Evolutionary conservation across 2,888 invertebrate genomes (phyloP).

Genomic region (Cynaeus angustus): DNA sequence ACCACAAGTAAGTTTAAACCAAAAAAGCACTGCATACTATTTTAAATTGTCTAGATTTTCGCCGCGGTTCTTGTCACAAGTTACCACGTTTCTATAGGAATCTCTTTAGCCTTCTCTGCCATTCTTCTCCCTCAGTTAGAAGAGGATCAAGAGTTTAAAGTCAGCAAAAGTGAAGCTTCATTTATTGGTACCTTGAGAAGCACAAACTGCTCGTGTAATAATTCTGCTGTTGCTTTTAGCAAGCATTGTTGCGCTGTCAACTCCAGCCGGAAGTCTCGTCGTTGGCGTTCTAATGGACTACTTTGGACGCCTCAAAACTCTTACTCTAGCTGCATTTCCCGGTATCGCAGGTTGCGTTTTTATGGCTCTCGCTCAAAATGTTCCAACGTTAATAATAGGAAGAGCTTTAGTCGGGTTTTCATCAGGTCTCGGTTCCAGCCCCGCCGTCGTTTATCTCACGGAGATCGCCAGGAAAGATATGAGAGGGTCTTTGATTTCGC

Average conservation of each 20-base stretch:
- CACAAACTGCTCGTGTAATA: not conserved
- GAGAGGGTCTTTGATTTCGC: constrained; percentile 74
- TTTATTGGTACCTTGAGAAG: constrained; percentile 75
- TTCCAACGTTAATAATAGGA: constrained; percentile 72
- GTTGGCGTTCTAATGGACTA: constrained; percentile 74
- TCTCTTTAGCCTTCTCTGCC: constrained; percentile 76
- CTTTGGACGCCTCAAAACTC: constrained; percentile 73
- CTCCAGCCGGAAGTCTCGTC: constrained; percentile 73
- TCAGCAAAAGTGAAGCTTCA: constrained; percentile 70
- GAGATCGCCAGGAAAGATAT: constrained; percentile 75
- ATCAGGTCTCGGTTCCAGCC: constrained; percentile 74
- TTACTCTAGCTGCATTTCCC: constrained; percentile 73
- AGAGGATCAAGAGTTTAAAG: constrained; percentile 60
- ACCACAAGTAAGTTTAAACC: constrained; percentile 68
- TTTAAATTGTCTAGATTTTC: constrained; percentile 69
- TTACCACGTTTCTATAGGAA: constrained; percentile 76
- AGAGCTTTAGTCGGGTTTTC: constrained; percentile 73
- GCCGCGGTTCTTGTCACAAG: constrained; percentile 74
- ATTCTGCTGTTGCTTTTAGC: constrained; percentile 61
- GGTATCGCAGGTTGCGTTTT: constrained; percentile 73
- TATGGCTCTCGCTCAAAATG: constrained; percentile 72
- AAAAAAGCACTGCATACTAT: not conserved
- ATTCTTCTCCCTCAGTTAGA: constrained; percentile 74
- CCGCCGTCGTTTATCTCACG: constrained; percentile 76
- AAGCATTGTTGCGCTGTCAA: constrained; percentile 73